Conservation (phyloP, 2,113 vertebrate species). For the Dipodomys merriami region DNA sequence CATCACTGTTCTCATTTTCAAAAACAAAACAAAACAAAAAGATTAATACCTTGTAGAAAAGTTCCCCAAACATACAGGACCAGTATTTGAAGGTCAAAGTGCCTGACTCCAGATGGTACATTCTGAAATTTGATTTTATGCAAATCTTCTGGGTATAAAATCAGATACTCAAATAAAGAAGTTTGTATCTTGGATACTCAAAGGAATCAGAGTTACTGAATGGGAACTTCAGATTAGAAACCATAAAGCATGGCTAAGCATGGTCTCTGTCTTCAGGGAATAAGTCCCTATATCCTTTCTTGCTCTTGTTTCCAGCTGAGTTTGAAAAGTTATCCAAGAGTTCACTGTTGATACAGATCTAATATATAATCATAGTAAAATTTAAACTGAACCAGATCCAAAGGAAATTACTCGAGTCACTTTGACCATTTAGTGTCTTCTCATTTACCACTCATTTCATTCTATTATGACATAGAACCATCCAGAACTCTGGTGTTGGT, state of each 20-base stretch:
- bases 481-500: neutral
- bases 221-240: conserved; percentile 25
- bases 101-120: neutral
- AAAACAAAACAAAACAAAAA: neutral
- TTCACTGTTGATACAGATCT: neutral
- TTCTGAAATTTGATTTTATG: neutral
- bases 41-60: neutral
- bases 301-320: neutral
- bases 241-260: neutral
- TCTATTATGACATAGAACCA: neutral
- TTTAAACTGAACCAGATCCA: too few relatives aligned
- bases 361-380: neutral
- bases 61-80: neutral
- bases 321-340: neutral
- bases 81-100: neutral
- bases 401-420: neutral
- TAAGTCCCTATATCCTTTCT: neutral
- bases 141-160: neutral
- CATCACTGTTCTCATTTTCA: neutral
- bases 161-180: neutral
- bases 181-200: neutral
- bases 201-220: neutral
- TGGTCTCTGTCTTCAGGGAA: neutral
- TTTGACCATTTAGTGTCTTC: neutral
- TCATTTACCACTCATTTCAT: neutral